Conservation (phyloP, 2,797 vertebrate species). For the Thalassophryne amazonica region DNA sequence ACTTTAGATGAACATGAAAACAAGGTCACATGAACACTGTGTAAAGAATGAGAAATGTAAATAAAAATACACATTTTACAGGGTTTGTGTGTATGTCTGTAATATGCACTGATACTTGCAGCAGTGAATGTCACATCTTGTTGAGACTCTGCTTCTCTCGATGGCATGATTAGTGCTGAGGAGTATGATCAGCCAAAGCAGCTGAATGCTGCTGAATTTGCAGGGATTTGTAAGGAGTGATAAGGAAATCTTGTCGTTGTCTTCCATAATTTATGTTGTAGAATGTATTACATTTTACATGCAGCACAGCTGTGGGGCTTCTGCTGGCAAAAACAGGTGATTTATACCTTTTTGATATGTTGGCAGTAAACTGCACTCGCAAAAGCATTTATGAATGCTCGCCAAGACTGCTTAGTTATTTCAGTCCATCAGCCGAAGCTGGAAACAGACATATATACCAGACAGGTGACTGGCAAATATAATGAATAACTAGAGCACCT, state of each 20-base stretch:
- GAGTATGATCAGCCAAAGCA: slow-evolving; percentile 51
- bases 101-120: neutral
- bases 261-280: slow-evolving; percentile 67
- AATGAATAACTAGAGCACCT: no score
- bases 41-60: no score
- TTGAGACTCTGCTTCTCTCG: slow-evolving; percentile 26
- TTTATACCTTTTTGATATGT: slow-evolving; percentile 47
- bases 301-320: slow-evolving; percentile 28
- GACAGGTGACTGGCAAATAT: slow-evolving; percentile 10
- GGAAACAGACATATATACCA: slow-evolving; percentile 32
- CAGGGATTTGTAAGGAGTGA: slow-evolving; percentile 68
- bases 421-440: slow-evolving; percentile 35
- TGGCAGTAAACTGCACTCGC: slow-evolving; percentile 56
- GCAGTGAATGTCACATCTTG: slow-evolving; percentile 11
- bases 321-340: slow-evolving; percentile 30
- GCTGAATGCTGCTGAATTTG: slow-evolving; percentile 31
- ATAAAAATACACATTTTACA: no score
- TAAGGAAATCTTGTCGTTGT: slow-evolving; percentile 69
- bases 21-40: no score
- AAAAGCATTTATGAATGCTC: slow-evolving; percentile 29
- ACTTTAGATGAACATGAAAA: no score
- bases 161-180: slow-evolving; percentile 55
- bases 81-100: no score
- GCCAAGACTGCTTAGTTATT: slow-evolving; percentile 13
- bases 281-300: slow-evolving; percentile 54